phyloP scores from a whole-genome alignment of 2,888 invertebrate genomes.

The Aphidoletes aphidimyza region DNA sequence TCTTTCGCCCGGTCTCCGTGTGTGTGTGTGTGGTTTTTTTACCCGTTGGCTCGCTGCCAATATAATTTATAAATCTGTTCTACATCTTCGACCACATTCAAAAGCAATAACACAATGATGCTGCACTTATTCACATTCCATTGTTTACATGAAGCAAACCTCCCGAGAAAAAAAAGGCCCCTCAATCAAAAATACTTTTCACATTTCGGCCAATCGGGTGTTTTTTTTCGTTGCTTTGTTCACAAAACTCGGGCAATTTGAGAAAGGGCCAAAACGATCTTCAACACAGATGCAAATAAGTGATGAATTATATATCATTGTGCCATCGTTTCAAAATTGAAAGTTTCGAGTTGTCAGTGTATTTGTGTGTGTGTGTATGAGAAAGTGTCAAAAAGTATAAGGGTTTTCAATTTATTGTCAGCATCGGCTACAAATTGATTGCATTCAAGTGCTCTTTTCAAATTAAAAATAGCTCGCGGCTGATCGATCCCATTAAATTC shows the following conservation, averaged over 20 bases:
- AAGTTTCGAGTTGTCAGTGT: no score
- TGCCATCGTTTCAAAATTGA: background rate
- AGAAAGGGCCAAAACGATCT: background rate
- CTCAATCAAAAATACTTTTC: conserved; percentile 26
- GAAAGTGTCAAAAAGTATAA: background rate
- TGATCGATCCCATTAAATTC: conserved; percentile 18
- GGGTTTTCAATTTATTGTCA: background rate
- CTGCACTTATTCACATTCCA: conserved; percentile 30
- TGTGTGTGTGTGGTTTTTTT: no score
- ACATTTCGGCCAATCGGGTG: background rate
- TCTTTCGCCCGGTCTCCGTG: no score
- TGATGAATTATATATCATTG: background rate
- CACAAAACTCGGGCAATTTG: no score
- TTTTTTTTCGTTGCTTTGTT: background rate
- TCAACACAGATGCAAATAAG: conserved; percentile 30
- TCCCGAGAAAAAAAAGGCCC: background rate
- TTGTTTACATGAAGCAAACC: background rate
- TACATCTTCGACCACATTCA: conserved; percentile 40
- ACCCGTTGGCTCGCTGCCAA: background rate
- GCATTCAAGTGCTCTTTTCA: background rate
- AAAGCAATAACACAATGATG: conserved; percentile 43
- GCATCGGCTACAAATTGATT: background rate
- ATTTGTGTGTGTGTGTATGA: background rate
- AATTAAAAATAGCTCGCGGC: background rate
- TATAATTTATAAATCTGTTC: conserved; percentile 51